Percentiles rank a stretch among this genome's conserved stretches.
These are phyloP conservation scores for Drosophila barbarae DNA, from an alignment of 2,888 invertebrate species.

Conservation along the genomic window DNA sequence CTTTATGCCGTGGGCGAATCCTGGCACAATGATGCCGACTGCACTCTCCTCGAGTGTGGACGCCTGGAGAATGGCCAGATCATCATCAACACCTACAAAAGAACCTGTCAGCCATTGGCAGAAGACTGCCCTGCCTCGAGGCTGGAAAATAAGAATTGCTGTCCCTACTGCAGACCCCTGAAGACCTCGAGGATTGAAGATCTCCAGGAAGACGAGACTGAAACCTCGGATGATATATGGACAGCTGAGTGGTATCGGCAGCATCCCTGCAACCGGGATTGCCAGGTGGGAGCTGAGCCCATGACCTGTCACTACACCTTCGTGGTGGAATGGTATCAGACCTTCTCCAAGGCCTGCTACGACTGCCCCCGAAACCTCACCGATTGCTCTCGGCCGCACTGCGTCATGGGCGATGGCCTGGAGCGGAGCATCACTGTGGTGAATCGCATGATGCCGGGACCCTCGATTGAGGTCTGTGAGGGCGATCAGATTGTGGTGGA, in stretches of 20 bases:
- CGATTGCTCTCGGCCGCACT: conserved; percentile 89
- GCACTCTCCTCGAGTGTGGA: conserved; percentile 77
- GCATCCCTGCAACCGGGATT: conserved; percentile 84
- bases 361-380: conserved; percentile 87
- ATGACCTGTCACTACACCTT: conserved; percentile 85
- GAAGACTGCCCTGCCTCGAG: conserved; percentile 69
- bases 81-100: conserved; percentile 75
- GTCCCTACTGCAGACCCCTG: conserved; percentile 68
- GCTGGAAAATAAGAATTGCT: conserved; percentile 74
- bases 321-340: conserved; percentile 87
- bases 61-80: conserved; percentile 64
- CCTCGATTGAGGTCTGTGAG: conserved; percentile 91
- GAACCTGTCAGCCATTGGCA: conserved; percentile 73
- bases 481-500: conserved; percentile 92
- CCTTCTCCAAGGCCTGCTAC: conserved; percentile 93
- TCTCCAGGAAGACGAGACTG: conserved; percentile 25
- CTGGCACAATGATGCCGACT: conserved; percentile 77
- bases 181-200: conserved; percentile 39
- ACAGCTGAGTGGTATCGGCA: conserved; percentile 74
- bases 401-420: conserved; percentile 91
- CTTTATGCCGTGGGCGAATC: conserved; percentile 75
- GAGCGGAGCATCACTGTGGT: conserved; percentile 87
- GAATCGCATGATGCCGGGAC: conserved; percentile 93
- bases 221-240: conserved; percentile 61
- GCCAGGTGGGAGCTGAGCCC: conserved; percentile 80